Evolutionary conservation across 2,797 vertebrate genomes (phyloP).

Genomic region (Mus spretus): DNA sequence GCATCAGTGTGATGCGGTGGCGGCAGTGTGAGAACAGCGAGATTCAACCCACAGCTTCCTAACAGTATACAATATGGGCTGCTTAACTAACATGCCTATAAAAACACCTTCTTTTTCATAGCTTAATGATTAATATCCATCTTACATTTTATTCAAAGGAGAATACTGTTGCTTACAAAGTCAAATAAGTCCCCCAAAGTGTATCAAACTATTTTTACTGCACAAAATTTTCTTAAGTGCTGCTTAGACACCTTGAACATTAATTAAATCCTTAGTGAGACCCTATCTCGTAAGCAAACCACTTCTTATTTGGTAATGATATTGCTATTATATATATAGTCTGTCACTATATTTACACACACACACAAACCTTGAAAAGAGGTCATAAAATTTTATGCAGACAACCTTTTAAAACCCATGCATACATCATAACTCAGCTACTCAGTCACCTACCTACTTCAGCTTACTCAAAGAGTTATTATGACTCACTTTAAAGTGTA

Average conservation of each 20-base stretch:
- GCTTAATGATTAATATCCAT: background rate
- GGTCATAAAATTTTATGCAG: slow-evolving; percentile 59
- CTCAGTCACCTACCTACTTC: background rate
- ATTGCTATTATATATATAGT: background rate
- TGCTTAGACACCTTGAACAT: slow-evolving; percentile 14
- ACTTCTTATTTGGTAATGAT: background rate
- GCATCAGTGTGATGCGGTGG: slow-evolving; percentile 18
- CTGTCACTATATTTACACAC: slow-evolving; percentile 15
- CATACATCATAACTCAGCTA: slow-evolving; percentile 25
- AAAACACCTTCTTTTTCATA: slow-evolving; percentile 30
- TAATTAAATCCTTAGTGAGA: slow-evolving; percentile 34
- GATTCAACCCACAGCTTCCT: slow-evolving; percentile 27
- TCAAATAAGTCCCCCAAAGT: slow-evolving; percentile 58
- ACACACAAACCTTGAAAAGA: slow-evolving; percentile 31
- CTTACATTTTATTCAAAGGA: slow-evolving; percentile 40
- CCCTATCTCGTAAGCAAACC: background rate
- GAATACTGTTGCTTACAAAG: slow-evolving; percentile 31
- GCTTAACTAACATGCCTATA: slow-evolving; percentile 29
- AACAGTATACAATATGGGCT: background rate
- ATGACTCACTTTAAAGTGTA: slow-evolving; percentile 11
- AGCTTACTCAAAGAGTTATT: slow-evolving; percentile 32
- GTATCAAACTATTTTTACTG: slow-evolving; percentile 55
- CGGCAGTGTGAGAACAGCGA: slow-evolving; percentile 43
- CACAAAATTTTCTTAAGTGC: slow-evolving; percentile 61
- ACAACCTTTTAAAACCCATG: background rate